A percentile compares a stretch with the other conserved stretches of the same genome.
Evolutionary conservation across 23 tunicate genomes (phyloP).

Genomic region (Diplosoma virens): DNA sequence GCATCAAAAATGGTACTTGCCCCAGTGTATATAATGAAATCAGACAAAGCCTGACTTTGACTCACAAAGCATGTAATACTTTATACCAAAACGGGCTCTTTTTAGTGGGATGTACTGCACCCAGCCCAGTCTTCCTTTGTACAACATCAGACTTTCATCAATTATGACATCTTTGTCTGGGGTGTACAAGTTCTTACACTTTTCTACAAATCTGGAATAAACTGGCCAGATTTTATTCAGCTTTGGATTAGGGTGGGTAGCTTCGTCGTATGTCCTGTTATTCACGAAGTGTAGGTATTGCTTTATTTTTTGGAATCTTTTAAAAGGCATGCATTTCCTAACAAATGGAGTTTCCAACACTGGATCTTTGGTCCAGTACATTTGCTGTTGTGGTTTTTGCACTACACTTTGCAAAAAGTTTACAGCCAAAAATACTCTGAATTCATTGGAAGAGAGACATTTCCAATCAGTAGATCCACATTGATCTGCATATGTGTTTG

Average conservation of each 20-base stretch:
- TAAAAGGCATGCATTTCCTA: conserved; percentile 12
- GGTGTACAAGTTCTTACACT: conserved; percentile 9
- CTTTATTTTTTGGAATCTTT: conserved; percentile 13
- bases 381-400: too few species aligned
- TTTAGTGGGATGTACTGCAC: conserved; percentile 24
- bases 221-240: conserved; percentile 33
- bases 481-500: too few species aligned
- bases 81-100: conserved; percentile 18
- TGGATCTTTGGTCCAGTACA: too few species aligned
- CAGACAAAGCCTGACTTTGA: conserved; percentile 29
- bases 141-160: conserved; percentile 29
- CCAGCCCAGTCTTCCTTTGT: conserved; percentile 30
- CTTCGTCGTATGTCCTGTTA: conserved; percentile 9
- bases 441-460: too few species aligned
- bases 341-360: conserved; percentile 15
- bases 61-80: conserved; percentile 23
- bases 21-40: conserved; percentile 28
- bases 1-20: not conserved
- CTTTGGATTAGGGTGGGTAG: conserved; percentile 24
- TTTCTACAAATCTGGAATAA: conserved; percentile 11
- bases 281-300: conserved; percentile 23
- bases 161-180: conserved; percentile 28
- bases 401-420: too few species aligned
- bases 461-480: too few species aligned
- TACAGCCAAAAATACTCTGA: too few species aligned